Evolutionary conservation across 1,140 invertebrate genomes (phyloP), one percentile per base, ranked within the genome.

Genomic region (Adoxophyes honmai): DNA sequence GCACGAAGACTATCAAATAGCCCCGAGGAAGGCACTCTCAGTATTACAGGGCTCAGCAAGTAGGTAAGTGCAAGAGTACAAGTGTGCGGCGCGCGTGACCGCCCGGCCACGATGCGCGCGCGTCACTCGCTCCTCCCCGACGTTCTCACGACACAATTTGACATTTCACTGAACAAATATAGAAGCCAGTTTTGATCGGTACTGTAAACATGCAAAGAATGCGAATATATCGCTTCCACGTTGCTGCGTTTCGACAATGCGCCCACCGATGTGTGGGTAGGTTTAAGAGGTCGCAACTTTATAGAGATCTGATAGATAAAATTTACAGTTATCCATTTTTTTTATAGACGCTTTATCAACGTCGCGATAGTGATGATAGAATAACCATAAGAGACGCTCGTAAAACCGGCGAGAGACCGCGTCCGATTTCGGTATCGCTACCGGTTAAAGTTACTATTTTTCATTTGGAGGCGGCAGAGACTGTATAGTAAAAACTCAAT

Each of bases 161-260:
- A 86, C 81, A 83, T 87, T 87, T 87, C 82, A 78, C 75, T 79
- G 77, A 84, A 71, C 79, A 87, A 82, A 83, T 78, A 81, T 79
- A 80, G 78, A 84, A 82, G 79, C 75, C 79, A 83, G 81, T 81
- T 84, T 84, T 70, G 65, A 70, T 74, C 77, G 68, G 66, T 68
- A 65, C 57, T 58, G 54, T 37, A 63, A 71, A 72, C 68, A 70
- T 51, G 61, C 58, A 7, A 72, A 61, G 66, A 70, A 80, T 75
- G 70, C 75, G 62, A 78, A 70, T 59, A 64, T 67, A 66, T 68
- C 54, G 60, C 66, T 73, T 62, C 59, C 56, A 56, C 53, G 34
- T 60, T 48, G 52, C 48, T 39, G 42, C 35, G 37, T 60, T 64
- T 64, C 59, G 61, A 64, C 66, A 59, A 62, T 64, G 37, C 57